These are phyloP conservation scores for Celastrina argiolus DNA, from an alignment of 2,888 invertebrate genomes.

Conservation along the genomic window DNA sequence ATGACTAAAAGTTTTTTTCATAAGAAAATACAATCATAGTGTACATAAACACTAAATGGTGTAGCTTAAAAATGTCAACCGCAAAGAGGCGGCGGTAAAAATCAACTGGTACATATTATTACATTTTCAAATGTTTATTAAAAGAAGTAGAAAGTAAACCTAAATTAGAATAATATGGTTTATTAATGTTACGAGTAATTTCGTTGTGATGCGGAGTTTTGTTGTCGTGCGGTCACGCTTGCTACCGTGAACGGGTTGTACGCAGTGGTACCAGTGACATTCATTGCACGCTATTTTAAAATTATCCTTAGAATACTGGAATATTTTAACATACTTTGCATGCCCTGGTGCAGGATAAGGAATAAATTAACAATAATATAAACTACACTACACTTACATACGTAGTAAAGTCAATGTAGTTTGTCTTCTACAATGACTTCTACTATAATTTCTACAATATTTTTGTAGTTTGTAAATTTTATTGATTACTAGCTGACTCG, in stretches of 20 bases:
- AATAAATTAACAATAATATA: not conserved
- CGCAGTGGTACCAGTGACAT: constrained; percentile 44
- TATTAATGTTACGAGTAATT: constrained; percentile 75
- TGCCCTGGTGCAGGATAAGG: not conserved
- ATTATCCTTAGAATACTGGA: not conserved
- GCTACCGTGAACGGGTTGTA: constrained; percentile 37
- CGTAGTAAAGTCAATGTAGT: too few species aligned
- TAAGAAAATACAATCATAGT: not conserved
- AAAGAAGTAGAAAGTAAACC: constrained; percentile 71
- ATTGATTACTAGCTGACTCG: too few species aligned
- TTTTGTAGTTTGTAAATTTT: too few species aligned
- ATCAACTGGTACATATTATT: constrained; percentile 72
- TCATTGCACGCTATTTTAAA: constrained; percentile 33
- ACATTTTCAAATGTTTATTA: constrained; percentile 71
- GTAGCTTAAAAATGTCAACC: constrained; percentile 53
- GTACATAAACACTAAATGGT: not conserved
- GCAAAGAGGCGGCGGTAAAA: constrained; percentile 66
- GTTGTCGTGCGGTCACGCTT: constrained; percentile 60
- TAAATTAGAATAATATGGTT: constrained; percentile 74
- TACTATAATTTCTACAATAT: too few species aligned
- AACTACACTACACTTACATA: too few species aligned
- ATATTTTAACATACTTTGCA: not conserved
- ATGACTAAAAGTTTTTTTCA: not conserved
- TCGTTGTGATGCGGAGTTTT: constrained; percentile 54
- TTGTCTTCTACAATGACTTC: too few species aligned